Base-by-base conservation (phyloP, 2,113 vertebrate species). In the Natator depressus region DNA sequence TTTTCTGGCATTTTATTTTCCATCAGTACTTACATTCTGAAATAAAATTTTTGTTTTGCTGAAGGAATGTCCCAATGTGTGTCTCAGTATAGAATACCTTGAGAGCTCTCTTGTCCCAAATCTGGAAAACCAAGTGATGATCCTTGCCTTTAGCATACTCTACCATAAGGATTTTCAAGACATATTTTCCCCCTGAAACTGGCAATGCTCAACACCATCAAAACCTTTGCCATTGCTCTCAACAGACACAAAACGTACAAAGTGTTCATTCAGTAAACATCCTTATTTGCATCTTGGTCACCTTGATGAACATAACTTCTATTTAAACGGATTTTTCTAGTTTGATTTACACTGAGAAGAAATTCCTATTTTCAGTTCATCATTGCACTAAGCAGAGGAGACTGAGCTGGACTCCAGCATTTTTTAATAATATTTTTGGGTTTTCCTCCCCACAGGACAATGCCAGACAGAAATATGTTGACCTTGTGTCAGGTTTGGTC, bases 401-500 rank as follows among this genome's bases (percentile, higher is more conserved):
- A 50, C 11, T 35, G 54, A 79, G 84, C 57, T 54, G 11, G n/a
- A 5, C 75, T 85, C 65, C 57, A 47, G 27, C 11, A 38, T 95
- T 59, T 55, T 46, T 91, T 75, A 38, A 59, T 92, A 82, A 69
- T 82, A 35, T 20, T 54, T 3, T 62, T 5, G 42, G 2, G 10
- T 25, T 3, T 22, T 53, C 57, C 85, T 82, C 8, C 11, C 94
- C 96, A 47, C 95, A 99, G 99, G 99, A 99, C 3, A 97, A 98
- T 49, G 99, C 99, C 82, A 98, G 98, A 80, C 98, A 99, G 97
- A 97, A 98, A 90, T 99, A 99, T 83, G 97, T 99, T 47, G 98
- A 99, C 50, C 97, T 99, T 85, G 98, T 99, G 62, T 97, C 95
- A 54, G 98, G 98, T 91, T 93, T 99, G 96, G 76, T 98, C 59